Evolutionary conservation across 1,140 invertebrate species (phyloP).

Genomic region (Eurosta solidaginis): DNA sequence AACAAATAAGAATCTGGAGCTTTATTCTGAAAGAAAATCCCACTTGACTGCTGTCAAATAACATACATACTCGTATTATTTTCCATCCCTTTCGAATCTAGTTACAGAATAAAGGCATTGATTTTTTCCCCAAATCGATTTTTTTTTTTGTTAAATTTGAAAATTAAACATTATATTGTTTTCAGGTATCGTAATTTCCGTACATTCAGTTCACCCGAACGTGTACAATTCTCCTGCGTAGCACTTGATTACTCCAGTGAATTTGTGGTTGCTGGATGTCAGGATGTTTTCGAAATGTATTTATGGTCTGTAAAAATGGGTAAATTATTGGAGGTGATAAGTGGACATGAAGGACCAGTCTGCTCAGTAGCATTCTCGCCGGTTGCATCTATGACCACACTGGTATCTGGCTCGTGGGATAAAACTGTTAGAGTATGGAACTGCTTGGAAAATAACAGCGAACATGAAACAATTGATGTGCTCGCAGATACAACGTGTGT

Average conservation of each 20-base stretch:
- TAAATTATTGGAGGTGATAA: conserved; percentile 84
- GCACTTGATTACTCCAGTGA: conserved; percentile 88
- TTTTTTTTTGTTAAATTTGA: no score
- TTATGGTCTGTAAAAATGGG: conserved; percentile 95
- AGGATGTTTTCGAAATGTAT: conserved; percentile 93
- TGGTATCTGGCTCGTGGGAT: conserved; percentile 94
- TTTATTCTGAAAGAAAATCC: no score
- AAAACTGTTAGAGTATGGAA: conserved; percentile 92
- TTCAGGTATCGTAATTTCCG: conserved; percentile 89
- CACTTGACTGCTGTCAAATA: no score
- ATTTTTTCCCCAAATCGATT: no score
- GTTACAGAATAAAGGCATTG: no score
- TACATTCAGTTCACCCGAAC: conserved; percentile 87
- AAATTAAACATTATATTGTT: conserved; percentile 41
- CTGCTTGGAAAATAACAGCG: conserved; percentile 73
- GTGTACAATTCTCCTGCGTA: conserved; percentile 91
- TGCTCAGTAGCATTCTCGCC: conserved; percentile 82
- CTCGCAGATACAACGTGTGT: conserved; percentile 83
- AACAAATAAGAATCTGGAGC: no score
- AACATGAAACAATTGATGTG: conserved; percentile 82
- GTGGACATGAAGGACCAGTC: conserved; percentile 92
- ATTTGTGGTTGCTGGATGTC: conserved; percentile 89
- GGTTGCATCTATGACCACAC: conserved; percentile 68
- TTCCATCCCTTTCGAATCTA: no score
- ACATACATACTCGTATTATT: no score